These are phyloP conservation scores for Copsychus sechellarum DNA, from an alignment of 2,113 vertebrate species.

Conservation along the genomic window DNA sequence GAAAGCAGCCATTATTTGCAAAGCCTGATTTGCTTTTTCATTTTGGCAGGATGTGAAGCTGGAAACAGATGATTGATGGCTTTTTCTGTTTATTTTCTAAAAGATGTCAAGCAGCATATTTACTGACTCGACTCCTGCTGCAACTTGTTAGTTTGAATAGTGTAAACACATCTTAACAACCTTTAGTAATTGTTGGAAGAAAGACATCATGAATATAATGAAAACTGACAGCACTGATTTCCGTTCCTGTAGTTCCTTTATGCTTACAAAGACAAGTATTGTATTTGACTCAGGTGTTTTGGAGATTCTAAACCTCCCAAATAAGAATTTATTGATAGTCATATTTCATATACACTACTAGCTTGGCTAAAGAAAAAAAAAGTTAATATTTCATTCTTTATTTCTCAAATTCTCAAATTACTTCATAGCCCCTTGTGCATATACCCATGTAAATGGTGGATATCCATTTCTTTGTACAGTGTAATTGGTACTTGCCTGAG, in stretches of 20 bases:
- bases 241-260: background rate
- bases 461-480: background rate
- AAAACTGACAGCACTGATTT: conserved; percentile 67
- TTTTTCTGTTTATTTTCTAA: conserved; percentile 72
- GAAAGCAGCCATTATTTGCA: conserved; percentile 45
- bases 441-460: background rate
- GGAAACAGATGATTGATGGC: conserved; percentile 57
- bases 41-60: conserved; percentile 25
- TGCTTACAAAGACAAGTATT: background rate
- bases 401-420: background rate
- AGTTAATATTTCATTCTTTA: background rate
- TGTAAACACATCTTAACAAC: conserved; percentile 60
- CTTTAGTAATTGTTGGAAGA: conserved; percentile 55
- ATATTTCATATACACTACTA: background rate
- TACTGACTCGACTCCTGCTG: conserved; percentile 37
- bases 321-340: background rate
- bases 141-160: conserved; percentile 69
- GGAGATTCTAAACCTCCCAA: background rate
- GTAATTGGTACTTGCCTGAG: background rate
- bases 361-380: background rate
- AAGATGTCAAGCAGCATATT: conserved; percentile 72
- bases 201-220: conserved; percentile 45
- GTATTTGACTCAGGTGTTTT: background rate
- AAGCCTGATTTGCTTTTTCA: conserved; percentile 15
- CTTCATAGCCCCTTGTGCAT: background rate